Conservation (phyloP, 2,113 vertebrate genomes). For the Colistium nudipinnis region DNA sequence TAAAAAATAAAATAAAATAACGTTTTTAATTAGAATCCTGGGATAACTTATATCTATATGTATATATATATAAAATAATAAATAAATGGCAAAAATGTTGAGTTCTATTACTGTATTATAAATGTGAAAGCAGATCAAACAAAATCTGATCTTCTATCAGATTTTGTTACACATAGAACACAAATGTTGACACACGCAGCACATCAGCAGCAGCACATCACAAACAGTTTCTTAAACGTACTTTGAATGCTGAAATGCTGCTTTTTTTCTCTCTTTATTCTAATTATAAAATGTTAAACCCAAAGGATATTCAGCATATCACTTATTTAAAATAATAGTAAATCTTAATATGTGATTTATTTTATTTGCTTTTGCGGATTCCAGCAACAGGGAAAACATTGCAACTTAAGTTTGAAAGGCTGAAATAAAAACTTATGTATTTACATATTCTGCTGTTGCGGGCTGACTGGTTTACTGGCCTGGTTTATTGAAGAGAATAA, state of each 20-base stretch:
- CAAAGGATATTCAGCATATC: too few species aligned
- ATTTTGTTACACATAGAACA: not conserved
- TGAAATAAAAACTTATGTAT: not conserved
- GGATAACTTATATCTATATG: conserved; percentile 68
- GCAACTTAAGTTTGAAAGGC: not conserved
- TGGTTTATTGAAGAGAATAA: conserved; percentile 6
- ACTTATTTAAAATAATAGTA: not conserved
- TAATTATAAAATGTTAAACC: too few species aligned
- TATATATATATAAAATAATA: too few species aligned
- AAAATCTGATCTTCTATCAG: too few species aligned
- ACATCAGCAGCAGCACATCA: not conserved
- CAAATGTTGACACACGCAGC: not conserved
- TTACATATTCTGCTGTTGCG: not conserved
- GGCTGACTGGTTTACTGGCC: not conserved
- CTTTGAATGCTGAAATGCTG: too few species aligned
- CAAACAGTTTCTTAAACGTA: too few species aligned
- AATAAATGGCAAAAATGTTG: too few species aligned
- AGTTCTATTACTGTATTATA: not conserved
- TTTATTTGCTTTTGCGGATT: not conserved
- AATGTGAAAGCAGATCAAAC: too few species aligned
- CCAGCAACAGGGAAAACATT: not conserved
- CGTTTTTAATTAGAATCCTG: conserved; percentile 78
- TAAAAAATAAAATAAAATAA: conserved; percentile 79
- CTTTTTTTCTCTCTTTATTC: not conserved
- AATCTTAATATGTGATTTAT: not conserved